A percentile compares a stretch with the other conserved stretches of the same genome.
Evolutionary conservation across 1,140 invertebrate genomes (phyloP).

Genomic region (Drosophila auraria): DNA sequence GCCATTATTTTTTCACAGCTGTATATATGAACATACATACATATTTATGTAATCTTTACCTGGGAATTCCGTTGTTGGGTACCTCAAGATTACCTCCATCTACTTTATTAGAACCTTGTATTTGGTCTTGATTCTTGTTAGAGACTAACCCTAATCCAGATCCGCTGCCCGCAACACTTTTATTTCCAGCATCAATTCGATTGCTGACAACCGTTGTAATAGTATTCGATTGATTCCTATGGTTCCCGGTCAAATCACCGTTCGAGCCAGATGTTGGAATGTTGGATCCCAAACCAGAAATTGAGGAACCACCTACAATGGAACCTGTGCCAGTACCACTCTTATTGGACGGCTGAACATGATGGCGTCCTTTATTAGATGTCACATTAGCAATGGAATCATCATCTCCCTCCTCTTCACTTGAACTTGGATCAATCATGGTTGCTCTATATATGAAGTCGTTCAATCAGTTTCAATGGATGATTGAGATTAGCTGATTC

Average conservation of each 20-base stretch:
- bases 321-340: constrained; percentile 6
- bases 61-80: constrained; percentile 74
- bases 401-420: constrained; percentile 94
- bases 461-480: not conserved
- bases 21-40: too few relatives aligned
- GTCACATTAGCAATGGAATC: constrained; percentile 87
- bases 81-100: constrained; percentile 72
- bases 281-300: constrained; percentile 13
- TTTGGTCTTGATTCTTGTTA: constrained; percentile 46
- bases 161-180: not conserved
- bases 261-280: constrained; percentile 32
- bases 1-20: too few relatives aligned
- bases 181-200: constrained; percentile 30
- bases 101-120: constrained; percentile 22
- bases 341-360: constrained; percentile 35
- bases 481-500: not conserved
- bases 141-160: not conserved
- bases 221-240: constrained; percentile 26
- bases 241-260: constrained; percentile 46
- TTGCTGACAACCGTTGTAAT: constrained; percentile 4
- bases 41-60: constrained; percentile 41
- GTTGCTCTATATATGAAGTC: not conserved
- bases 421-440: constrained; percentile 96
- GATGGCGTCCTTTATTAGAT: constrained; percentile 68
- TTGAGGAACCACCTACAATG: constrained; percentile 8